Base-by-base conservation (phyloP, 1,140 invertebrate genomes). In the Drosophila trapezifrons region DNA sequence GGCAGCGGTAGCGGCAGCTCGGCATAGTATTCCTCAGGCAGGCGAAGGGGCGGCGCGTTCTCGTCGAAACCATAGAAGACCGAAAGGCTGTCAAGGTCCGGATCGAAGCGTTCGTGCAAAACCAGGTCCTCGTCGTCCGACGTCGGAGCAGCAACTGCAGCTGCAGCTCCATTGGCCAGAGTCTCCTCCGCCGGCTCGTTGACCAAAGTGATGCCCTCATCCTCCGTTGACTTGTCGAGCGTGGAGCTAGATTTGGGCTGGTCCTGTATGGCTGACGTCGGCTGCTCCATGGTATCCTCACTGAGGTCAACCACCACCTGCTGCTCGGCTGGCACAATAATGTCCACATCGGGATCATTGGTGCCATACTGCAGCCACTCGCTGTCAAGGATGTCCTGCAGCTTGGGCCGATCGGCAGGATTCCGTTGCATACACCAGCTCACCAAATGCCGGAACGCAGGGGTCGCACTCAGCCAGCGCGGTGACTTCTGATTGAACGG, bases 401-500 rank as follows among this genome's bases (percentile, higher is more conserved):
- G 95, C 27, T 94, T 94, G 6, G 98, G 92, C 67, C 97, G 93
- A 75, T 95, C 93, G 32, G 92, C 93, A 1, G 97, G 96, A 89
- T 98, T 95, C 2, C 96, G 94, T 2, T 96, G 96, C 38, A 98
- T 86, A 35, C 98, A 93, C 63, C 95, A 95, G 92, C 94, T 93
- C 3, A 96, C 96, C 13, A 98, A 93, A 38, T 94, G 92, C 91
- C 96, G 97, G 2, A 96, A 96, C 62, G 94, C 92, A 6, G 93
- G 69, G 20, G 95, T 96, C 3, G 98, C 95, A 64, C 93, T 92
- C 8, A 92, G 91, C 97, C 97, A 98, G 46, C 94, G 94, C 13
- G 93, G 90, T 0, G 90, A 75, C 0, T 62, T 66, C 22, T 82
- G 85, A 58, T 90, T 89, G 32, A 91, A 80, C 4, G 66, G 5